Evolutionary conservation across 2,113 vertebrate genomes (phyloP).

Genomic region (Haliaeetus leucogaster): DNA sequence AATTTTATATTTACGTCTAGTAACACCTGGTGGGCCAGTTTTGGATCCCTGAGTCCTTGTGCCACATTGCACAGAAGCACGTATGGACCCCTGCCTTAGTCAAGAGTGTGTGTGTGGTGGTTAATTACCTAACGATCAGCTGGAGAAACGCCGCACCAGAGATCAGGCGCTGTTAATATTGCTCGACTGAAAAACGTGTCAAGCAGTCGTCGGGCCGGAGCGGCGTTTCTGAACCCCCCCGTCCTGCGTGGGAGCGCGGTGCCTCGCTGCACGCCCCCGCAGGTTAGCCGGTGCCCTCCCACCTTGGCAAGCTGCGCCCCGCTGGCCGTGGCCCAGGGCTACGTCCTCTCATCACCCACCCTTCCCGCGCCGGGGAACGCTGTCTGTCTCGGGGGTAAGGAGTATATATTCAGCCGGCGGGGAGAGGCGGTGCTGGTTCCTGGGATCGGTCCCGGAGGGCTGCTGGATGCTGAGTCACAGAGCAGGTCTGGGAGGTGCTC

Average conservation of each 20-base stretch:
- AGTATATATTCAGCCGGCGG: not conserved
- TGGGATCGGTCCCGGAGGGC: not conserved
- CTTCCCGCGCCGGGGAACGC: not conserved
- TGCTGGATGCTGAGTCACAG: conserved; percentile 48
- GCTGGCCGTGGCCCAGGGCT: not conserved
- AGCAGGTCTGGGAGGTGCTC: not conserved
- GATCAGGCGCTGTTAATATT: not conserved
- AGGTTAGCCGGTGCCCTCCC: not conserved
- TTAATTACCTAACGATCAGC: not conserved
- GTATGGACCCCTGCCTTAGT: not conserved
- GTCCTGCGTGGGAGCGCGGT: rapidly evolving
- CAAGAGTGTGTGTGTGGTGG: not conserved
- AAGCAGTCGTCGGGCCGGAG: not conserved
- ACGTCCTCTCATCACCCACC: not conserved
- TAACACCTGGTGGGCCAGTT: not conserved
- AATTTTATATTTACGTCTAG: not conserved
- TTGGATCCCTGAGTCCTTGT: not conserved
- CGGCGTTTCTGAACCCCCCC: not conserved
- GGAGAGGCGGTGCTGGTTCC: not conserved
- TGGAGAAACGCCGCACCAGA: not conserved
- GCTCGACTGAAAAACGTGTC: not conserved
- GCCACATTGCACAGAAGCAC: not conserved
- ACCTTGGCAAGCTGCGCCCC: not conserved
- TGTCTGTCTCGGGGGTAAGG: rapidly evolving
- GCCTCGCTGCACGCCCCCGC: not conserved